These are phyloP conservation scores for Pelosia muscerda DNA, from an alignment of 2,888 invertebrate species.

Conservation along the genomic window DNA sequence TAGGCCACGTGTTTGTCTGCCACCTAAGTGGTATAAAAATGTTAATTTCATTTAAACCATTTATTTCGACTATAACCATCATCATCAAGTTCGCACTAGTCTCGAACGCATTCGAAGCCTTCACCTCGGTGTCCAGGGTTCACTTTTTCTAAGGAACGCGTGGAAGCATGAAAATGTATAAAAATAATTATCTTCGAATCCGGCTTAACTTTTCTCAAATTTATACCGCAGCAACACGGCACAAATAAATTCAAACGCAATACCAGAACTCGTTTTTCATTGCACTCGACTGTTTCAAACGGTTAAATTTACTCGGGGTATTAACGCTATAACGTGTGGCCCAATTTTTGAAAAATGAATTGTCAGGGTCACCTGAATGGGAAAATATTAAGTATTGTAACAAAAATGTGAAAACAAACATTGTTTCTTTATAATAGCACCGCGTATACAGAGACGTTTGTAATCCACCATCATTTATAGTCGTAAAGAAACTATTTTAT, in stretches of 20 bases:
- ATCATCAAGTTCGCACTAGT: no score
- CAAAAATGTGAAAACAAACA: neutral
- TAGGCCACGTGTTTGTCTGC: no score
- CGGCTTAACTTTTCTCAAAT: neutral
- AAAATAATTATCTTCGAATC: neutral
- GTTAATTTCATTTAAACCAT: no score
- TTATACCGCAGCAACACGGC: neutral
- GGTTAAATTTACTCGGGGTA: constrained; percentile 32
- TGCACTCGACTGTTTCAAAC: constrained; percentile 23
- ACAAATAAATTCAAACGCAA: constrained; percentile 26
- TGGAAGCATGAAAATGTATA: neutral
- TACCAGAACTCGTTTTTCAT: constrained; percentile 28
- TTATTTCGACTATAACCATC: no score
- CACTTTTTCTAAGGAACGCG: no score
- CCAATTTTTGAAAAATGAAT: constrained; percentile 43
- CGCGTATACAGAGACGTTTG: neutral
- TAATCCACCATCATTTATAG: neutral
- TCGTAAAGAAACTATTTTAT: constrained; percentile 1
- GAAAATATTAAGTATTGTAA: constrained; percentile 11
- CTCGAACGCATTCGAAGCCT: no score
- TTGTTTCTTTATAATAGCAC: constrained; percentile 3
- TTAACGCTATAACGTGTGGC: constrained; percentile 28
- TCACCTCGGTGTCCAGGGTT: no score
- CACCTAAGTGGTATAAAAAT: no score
- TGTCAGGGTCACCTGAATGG: constrained; percentile 30